Percentiles rank a stretch among this genome's conserved stretches.
These are phyloP conservation scores for Intellagama lesueurii DNA, from an alignment of 2,797 vertebrate genomes.

Conservation along the genomic window DNA sequence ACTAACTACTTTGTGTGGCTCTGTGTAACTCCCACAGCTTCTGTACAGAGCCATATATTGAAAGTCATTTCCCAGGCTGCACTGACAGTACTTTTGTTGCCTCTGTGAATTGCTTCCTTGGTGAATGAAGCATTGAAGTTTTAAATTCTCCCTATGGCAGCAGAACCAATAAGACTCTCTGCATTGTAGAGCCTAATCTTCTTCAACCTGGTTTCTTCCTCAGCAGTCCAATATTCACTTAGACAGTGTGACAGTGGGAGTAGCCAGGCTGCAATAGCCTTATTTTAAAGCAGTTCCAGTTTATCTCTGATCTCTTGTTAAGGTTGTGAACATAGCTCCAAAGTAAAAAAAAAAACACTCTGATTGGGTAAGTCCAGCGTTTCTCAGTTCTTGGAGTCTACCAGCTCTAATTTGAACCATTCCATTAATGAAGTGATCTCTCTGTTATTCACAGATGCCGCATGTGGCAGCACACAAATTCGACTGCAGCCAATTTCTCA, in stretches of 20 bases:
- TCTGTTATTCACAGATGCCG: conserved; percentile 59
- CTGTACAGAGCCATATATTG: fast-evolving
- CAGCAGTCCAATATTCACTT: conserved; percentile 23
- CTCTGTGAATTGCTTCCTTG: conserved; percentile 30
- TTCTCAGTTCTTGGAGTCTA: conserved; percentile 31
- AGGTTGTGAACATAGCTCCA: conserved; percentile 32
- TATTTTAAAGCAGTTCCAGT: conserved; percentile 29
- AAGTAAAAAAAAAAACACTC: conserved; percentile 41
- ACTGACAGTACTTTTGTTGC: conserved; percentile 20
- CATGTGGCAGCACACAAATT: conserved; percentile 51
- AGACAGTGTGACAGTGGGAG: conserved; percentile 31
- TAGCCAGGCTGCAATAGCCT: neutral
- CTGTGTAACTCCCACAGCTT: neutral
- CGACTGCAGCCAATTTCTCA: conserved; percentile 48
- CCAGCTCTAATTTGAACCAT: conserved; percentile 55
- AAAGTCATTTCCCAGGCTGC: conserved; percentile 28
- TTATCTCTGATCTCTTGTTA: conserved; percentile 38
- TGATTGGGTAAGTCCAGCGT: conserved; percentile 34
- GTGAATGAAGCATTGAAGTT: conserved; percentile 34
- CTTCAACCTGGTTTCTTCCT: conserved; percentile 29
- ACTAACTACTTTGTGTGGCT: fast-evolving
- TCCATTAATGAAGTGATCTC: conserved; percentile 62
- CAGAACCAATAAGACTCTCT: conserved; percentile 28
- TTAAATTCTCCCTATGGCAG: conserved; percentile 33
- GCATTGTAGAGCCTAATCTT: conserved; percentile 37